phyloP scores from a whole-genome alignment of 2,888 invertebrate genomes.

The Eupithecia pulchellata region DNA sequence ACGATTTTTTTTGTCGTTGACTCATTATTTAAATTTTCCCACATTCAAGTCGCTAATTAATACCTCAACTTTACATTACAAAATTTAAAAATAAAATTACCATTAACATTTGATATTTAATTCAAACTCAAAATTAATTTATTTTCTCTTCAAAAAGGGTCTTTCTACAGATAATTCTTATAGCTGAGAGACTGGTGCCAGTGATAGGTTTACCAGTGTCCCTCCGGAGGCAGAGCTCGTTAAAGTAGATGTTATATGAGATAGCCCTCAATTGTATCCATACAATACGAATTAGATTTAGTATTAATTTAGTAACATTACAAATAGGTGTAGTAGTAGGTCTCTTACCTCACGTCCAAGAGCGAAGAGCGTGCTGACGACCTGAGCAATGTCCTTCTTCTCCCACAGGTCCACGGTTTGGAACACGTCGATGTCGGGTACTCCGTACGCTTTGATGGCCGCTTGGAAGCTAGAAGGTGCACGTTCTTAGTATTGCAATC shows the following conservation, averaged over 20 bases:
- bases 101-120: no score
- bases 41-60: neutral
- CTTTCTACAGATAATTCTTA: no score
- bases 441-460: constrained; percentile 94
- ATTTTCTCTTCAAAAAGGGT: no score
- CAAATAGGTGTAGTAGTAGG: neutral
- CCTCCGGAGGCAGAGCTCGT: no score
- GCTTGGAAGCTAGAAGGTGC: constrained; percentile 89
- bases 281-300: neutral
- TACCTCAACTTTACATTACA: neutral
- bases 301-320: neutral
- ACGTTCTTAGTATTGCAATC: neutral
- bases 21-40: neutral
- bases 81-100: no score
- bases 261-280: no score
- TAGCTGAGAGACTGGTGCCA: no score
- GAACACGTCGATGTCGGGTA: constrained; percentile 96
- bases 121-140: no score
- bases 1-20: neutral
- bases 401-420: constrained; percentile 99
- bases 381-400: constrained; percentile 94
- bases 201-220: no score
- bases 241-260: no score
- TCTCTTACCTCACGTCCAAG: constrained; percentile 91
- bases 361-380: constrained; percentile 93